Evolutionary conservation across 2,113 vertebrate species (phyloP).

Genomic region (Callithrix jacchus): DNA sequence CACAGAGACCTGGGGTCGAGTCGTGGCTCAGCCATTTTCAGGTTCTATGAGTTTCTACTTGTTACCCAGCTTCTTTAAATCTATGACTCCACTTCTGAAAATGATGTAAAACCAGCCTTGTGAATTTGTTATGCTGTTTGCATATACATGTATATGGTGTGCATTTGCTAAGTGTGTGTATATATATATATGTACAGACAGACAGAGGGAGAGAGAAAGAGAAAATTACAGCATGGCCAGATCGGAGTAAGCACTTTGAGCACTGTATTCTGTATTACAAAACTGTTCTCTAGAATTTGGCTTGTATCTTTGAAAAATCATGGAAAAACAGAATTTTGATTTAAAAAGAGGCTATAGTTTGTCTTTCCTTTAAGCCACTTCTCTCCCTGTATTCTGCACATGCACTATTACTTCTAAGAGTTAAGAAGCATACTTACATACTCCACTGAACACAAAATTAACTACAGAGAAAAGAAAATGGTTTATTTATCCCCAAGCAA

Average conservation of each 20-base stretch:
- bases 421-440: conserved; percentile 65
- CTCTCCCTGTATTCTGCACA: conserved; percentile 7
- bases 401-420: conserved; percentile 48
- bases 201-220: not conserved
- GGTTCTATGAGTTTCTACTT: not conserved
- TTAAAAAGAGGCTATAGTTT: not conserved
- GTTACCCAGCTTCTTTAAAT: not conserved
- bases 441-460: conserved; percentile 72
- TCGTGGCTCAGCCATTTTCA: not conserved
- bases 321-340: conserved; percentile 21
- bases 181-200: not conserved
- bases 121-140: not conserved
- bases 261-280: not conserved
- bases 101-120: not conserved
- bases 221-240: not conserved
- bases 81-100: not conserved
- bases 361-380: not conserved
- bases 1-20: not conserved
- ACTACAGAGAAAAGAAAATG: conserved; percentile 69
- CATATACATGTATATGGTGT: not conserved
- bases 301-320: not conserved
- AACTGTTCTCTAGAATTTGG: not conserved
- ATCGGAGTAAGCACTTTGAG: not conserved
- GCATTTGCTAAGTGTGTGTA: not conserved
- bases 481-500: conserved; percentile 70